Conservation (phyloP, 2,113 vertebrate species). For the Sylvia atricapilla region DNA sequence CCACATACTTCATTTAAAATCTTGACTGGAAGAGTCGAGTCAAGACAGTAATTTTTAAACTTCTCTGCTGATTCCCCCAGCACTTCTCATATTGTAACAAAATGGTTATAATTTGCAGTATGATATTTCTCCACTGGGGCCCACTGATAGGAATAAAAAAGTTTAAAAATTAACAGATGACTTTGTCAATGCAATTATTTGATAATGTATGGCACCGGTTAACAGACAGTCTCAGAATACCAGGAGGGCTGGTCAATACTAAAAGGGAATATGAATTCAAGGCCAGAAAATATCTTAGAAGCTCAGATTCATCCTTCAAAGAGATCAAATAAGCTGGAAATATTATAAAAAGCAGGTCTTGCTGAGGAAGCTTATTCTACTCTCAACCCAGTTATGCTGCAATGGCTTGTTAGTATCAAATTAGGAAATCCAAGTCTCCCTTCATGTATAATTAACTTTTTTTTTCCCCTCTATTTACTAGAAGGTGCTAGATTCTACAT, state of each 20-base stretch:
- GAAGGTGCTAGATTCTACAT: neutral
- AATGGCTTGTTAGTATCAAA: neutral
- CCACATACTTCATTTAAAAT: neutral
- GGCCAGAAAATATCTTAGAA: neutral
- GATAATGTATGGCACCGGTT: neutral
- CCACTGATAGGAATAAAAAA: neutral
- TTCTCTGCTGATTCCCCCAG: neutral
- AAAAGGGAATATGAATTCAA: neutral
- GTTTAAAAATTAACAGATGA: slow-evolving; percentile 19
- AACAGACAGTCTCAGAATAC: neutral
- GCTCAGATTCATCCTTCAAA: neutral
- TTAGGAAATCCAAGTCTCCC: neutral
- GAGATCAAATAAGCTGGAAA: neutral
- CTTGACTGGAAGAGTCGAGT: neutral
- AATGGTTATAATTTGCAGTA: neutral
- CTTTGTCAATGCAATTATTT: neutral
- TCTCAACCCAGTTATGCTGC: neutral
- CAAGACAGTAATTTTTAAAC: neutral
- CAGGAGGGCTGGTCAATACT: neutral
- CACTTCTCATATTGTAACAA: slow-evolving; percentile 3
- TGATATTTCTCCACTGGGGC: neutral
- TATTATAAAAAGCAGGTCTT: neutral
- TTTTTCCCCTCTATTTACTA: neutral
- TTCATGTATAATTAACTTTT: neutral
- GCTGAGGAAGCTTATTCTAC: neutral